Evolutionary conservation across 2,888 invertebrate species (phyloP), one percentile per base, ranked within the genome.

Genomic region (Leistus spinibarbis): DNA sequence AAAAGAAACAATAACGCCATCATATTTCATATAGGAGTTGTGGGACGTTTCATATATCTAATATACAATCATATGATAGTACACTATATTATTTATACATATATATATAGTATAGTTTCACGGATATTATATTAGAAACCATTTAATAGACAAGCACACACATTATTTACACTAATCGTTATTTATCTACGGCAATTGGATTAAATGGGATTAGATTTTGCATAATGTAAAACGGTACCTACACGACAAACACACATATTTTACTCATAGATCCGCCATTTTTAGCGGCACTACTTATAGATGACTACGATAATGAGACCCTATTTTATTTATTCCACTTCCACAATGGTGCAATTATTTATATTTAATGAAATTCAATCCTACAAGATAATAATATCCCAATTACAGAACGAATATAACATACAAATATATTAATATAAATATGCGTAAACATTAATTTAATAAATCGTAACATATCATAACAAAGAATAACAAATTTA

Each of bases 141-240:
- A 60, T 22, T 19, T 60, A 60, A 60, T 60, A 60, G 20, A 60
- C 60, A 60, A 19, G 23, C n/a, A 64, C 64, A 64, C 62, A 62
- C 67, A 54, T 68, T 19, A 53, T 13, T 53, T 53, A 40, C 17
- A 53, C 54, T 74, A 74, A 74, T 68, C 74, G 68, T 74, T 74
- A 74, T 68, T 74, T 74, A 74, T 74, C 68, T 68, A 40, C 53
- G 63, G 74, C 74, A 63, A 74, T 74, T 74, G 67, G 74, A 74
- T 74, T 68, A 60, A 68, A 74, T 68, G 60, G 66, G 72, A 72
- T 72, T 72, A 66, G 67, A 74, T 74, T 74, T 68, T 74, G 74
- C 68, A 74, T 74, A 68, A 74, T 68, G 67, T 73, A 54, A n/a
- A 72, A 72, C 72, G 56, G 72, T 72, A 72, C 27, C 27, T 27